A percentile compares a stretch with the other conserved stretches of the same genome.
Evolutionary conservation across 2,888 invertebrate species (phyloP).

Genomic region (Hirtodrosophila cameraria): DNA sequence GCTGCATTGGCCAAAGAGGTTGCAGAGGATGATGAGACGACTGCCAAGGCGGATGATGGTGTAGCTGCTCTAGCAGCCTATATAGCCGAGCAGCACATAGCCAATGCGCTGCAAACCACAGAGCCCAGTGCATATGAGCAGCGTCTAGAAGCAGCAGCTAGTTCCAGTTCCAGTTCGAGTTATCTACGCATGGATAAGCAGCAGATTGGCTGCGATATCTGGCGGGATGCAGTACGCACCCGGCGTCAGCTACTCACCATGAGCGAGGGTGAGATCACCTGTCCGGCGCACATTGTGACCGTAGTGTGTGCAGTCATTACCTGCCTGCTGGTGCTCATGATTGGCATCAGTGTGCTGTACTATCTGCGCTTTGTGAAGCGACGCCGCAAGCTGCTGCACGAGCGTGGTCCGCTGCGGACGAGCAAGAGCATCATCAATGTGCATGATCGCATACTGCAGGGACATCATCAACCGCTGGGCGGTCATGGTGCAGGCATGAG

Average conservation of each 20-base stretch:
- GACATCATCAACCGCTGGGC: constrained; percentile 81
- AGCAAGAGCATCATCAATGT: constrained; percentile 84
- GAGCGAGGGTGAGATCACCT: constrained; percentile 84
- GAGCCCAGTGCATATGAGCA: constrained; percentile 62
- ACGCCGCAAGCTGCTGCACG: constrained; percentile 82
- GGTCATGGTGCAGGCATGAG: constrained; percentile 69
- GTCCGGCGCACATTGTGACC: constrained; percentile 84
- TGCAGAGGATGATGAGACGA: constrained; percentile 57
- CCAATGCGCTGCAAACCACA: constrained; percentile 64
- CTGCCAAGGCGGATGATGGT: constrained; percentile 59
- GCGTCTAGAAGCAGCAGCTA: constrained; percentile 38
- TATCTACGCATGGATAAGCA: constrained; percentile 82
- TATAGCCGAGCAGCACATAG: constrained; percentile 76
- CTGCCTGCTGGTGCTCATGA: constrained; percentile 82
- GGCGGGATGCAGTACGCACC: constrained; percentile 79
- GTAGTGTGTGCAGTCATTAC: constrained; percentile 84
- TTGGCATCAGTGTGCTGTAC: constrained; percentile 83
- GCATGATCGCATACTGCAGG: constrained; percentile 83
- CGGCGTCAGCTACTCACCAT: constrained; percentile 81
- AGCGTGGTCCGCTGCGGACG: constrained; percentile 80
- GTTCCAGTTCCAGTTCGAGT: constrained; percentile 49
- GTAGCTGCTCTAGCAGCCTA: constrained; percentile 73
- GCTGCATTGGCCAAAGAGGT: constrained; percentile 74
- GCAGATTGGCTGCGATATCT: constrained; percentile 83
- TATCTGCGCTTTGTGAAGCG: constrained; percentile 83